A percentile compares a stretch with the other conserved stretches of the same genome.
phyloP scores from a whole-genome alignment of 2,888 invertebrate species.

The Leucania comma region DNA sequence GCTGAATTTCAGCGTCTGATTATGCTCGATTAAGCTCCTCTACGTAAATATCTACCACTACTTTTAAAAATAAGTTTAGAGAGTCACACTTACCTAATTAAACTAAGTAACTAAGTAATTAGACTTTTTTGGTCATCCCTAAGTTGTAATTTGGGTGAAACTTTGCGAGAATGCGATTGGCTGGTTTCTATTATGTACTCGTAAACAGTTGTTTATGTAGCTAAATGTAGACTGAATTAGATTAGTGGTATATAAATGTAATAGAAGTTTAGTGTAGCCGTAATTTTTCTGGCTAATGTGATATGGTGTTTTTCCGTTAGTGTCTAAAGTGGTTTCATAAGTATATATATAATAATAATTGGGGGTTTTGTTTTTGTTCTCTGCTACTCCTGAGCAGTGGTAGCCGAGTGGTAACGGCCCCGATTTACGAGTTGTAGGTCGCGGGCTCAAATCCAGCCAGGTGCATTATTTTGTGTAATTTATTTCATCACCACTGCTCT shows the following conservation, averaged over 20 bases:
- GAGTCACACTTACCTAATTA: conserved; percentile 57
- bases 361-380: too few species aligned
- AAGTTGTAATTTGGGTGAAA: conserved; percentile 47
- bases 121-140: conserved; percentile 44
- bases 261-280: conserved; percentile 21
- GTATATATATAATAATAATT: too few species aligned
- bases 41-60: not conserved
- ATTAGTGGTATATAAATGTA: conserved; percentile 37
- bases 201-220: conserved; percentile 46
- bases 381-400: too few species aligned
- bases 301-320: conserved; percentile 1
- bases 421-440: too few species aligned
- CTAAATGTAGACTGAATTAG: conserved; percentile 26
- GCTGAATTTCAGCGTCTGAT: too few species aligned
- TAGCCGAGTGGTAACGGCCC: too few species aligned
- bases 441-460: too few species aligned
- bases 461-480: too few species aligned
- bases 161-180: conserved; percentile 35
- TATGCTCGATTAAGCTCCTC: too few species aligned
- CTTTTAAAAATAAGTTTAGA: conserved; percentile 64
- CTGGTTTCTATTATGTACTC: conserved; percentile 36
- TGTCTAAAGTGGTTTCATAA: too few species aligned
- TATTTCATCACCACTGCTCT: too few species aligned
- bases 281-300: conserved; percentile 26
- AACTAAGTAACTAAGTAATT: conserved; percentile 37